Base-by-base conservation (phyloP, 2,797 vertebrate species). In the Perodicticus potto region DNA sequence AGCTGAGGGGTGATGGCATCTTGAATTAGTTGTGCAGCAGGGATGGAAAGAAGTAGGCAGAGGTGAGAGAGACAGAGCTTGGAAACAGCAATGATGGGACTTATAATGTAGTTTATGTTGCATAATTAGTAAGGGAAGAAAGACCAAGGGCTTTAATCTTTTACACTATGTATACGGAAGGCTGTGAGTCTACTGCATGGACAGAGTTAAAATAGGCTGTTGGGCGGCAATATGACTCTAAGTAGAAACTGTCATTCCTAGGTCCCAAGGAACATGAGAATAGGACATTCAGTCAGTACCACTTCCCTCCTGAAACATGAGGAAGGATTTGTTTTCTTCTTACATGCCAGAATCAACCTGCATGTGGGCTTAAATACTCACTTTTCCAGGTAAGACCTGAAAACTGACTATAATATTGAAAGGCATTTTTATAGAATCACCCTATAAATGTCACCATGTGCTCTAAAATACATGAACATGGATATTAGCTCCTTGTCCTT, bases 131-230 rank as follows among this genome's bases (percentile, higher is more conserved):
- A 77, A 61, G 49, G 7, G 22, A 83, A 87, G 77, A 84, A 55
- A 90, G 95, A 22, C 9, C 20, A 70, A 76, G 32, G 49, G 25
- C 67, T 94, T 97, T 69, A 89, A 83, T n/a, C 37, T 93, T 87
- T 76, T 57, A 69, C 20, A 49, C 49, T 14, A 14, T 49, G 49
- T 4, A 59, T 27, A 91, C 6, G 73, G 40, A 67, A 27, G 67
- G 70, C 55, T 89, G 49, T 69, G 72, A 94, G 53, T 40, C 49
- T 23, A 72, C 12, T 59, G 53, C 63, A 29, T 4, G 49, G 20
- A 77, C 0, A 45, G 53, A 49, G 67, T 57, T 59, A 89, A 90
- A 89, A 61, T 14, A 25, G 23, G 65, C 37, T 76, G 29, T 43
- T 34, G 40, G 72, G 25, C 27, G 34, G 57, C 40, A 49, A 32